Evolutionary conservation across 2,888 invertebrate species (phyloP), one percentile per base, ranked within the genome.

Genomic region (Lasius fuliginosus): DNA sequence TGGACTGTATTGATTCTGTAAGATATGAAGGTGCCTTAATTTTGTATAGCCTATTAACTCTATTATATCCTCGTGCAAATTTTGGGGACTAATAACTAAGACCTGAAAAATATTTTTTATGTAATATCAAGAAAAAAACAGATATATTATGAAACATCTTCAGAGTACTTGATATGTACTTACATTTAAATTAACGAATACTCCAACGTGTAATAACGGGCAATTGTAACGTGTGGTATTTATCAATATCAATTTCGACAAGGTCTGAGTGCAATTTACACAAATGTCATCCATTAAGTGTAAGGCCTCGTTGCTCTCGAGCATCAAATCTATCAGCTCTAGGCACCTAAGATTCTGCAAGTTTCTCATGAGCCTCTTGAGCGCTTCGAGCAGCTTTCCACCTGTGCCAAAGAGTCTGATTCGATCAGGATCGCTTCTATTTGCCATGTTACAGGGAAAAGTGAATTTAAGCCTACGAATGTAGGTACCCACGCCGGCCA

Each of bases 351-450:
- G 94, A 86, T 96, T 96, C 64, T 95, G 95, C 58, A 98, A 95
- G 92, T 97, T 97, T 3, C 96, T 95, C 95, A 98, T 96, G 4
- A 98, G 95, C 85, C 96, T 95, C 93, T 97, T 97, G 0, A 97
- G 93, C 1, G 97, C 96, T 85, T 96, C 96, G 15, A 97, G 92
- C 12, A 97, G 93, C 94, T 97, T 96, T 77, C 97, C 97, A 6
- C 98, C 98, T 0, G 98, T 98, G 46, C 98, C 98, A 93, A 97
- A 97, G 0, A 98, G 95, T 88, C 96, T 95, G 62, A 96, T 95
- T 85, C 96, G 95, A 91, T 96, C 96, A 0, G 96, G 96, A 93
- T 97, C 96, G 60, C 96, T 96, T 65, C 96, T 95, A 64, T 95
- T 96, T 0, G 96, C 96, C 96, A 97, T 97, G 89, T 97, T 97